These are phyloP conservation scores for Macrostomum lignano DNA, from an alignment of 1,140 invertebrate genomes.

Conservation along the genomic window DNA sequence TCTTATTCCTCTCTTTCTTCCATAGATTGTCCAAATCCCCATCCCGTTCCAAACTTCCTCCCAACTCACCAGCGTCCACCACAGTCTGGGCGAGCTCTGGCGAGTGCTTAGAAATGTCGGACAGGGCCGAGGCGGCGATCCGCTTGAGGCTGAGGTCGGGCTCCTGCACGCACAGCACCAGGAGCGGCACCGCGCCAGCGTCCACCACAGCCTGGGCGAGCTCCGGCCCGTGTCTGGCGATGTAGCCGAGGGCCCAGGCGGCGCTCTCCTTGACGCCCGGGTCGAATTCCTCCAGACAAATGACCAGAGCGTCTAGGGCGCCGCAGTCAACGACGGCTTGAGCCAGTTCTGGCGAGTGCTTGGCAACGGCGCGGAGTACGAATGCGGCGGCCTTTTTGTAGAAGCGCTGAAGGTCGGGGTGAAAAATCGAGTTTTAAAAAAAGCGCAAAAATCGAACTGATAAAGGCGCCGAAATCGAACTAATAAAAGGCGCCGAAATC, in stretches of 20 bases:
- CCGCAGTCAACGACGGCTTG: constrained; percentile 38
- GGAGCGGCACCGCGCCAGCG: constrained; percentile 38
- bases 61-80: constrained; percentile 43
- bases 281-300: constrained; percentile 35
- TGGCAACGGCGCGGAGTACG: constrained; percentile 36
- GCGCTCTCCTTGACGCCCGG: constrained; percentile 28
- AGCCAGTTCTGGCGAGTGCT: constrained; percentile 38
- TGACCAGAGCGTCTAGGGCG: constrained; percentile 39
- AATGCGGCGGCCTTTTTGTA: constrained; percentile 40
- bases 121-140: constrained; percentile 35
- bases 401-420: constrained; percentile 35
- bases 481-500: too few species aligned
- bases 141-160: constrained; percentile 42
- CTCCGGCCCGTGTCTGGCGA: constrained; percentile 43
- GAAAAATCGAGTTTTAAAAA: too few species aligned
- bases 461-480: constrained; percentile 5
- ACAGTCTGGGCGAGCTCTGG: constrained; percentile 39
- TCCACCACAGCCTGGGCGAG: constrained; percentile 42
- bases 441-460: neutral
- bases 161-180: constrained; percentile 38
- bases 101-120: constrained; percentile 45
- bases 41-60: too few species aligned
- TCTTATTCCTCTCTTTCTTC: too few species aligned
- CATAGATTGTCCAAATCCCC: too few species aligned
- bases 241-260: constrained; percentile 39